Evolutionary conservation across 2,888 invertebrate species (phyloP).

Genomic region (Scrobipalpa atriplicella): DNA sequence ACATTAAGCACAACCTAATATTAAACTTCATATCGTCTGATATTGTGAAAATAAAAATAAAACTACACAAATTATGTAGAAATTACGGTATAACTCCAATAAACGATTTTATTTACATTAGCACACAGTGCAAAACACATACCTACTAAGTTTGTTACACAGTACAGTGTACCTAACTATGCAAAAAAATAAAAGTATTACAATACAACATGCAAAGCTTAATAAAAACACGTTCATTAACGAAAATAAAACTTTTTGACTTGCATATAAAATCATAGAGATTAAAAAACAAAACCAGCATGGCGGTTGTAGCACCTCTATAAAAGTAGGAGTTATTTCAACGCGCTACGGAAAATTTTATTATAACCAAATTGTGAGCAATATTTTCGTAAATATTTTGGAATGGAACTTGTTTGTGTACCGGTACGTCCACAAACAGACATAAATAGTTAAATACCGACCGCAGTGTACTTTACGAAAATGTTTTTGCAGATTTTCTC

Average conservation of each 20-base stretch:
- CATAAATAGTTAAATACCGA: slow-evolving; percentile 49
- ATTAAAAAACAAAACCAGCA: neutral
- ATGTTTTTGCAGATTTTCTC: neutral
- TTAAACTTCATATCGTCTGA: neutral
- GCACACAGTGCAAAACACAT: no score
- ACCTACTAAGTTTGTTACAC: no score
- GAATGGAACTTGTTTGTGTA: slow-evolving; percentile 69
- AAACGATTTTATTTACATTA: no score
- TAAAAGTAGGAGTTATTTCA: slow-evolving; percentile 46
- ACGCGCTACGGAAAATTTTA: slow-evolving; percentile 70
- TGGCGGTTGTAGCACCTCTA: slow-evolving; percentile 56
- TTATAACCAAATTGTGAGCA: slow-evolving; percentile 77
- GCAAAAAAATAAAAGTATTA: no score
- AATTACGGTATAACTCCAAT: no score
- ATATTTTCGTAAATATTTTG: slow-evolving; percentile 81
- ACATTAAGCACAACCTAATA: neutral
- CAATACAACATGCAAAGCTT: neutral
- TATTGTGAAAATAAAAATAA: neutral
- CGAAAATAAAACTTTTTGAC: neutral
- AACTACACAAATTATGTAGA: no score
- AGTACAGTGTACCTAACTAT: no score
- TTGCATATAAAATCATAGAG: neutral
- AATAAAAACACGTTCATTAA: neutral
- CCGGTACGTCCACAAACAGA: slow-evolving; percentile 56
- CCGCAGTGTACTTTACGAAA: slow-evolving; percentile 2